phyloP scores from a whole-genome alignment of 2,797 vertebrate genomes.

The Gymnoscopelus microlampas region DNA sequence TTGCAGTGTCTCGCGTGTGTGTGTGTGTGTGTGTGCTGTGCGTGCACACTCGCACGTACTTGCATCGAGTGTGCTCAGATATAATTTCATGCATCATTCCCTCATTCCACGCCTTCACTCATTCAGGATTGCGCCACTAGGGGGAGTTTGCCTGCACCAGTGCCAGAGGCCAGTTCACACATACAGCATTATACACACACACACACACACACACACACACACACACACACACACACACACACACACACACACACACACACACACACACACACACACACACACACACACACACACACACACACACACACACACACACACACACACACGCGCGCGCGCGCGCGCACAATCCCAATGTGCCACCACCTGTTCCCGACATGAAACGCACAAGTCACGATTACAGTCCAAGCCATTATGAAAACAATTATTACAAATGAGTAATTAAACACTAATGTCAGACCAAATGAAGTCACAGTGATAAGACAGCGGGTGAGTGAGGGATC shows the following conservation, averaged over 20 bases:
- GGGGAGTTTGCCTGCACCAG: slow-evolving; percentile 64
- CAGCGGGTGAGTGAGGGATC: slow-evolving; percentile 12
- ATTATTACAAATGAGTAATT: slow-evolving; percentile 83
- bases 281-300: too few species aligned
- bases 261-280: slow-evolving; percentile 3
- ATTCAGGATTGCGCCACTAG: slow-evolving; percentile 54
- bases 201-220: neutral
- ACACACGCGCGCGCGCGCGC: slow-evolving; percentile 33
- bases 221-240: slow-evolving; percentile 21
- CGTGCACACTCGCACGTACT: slow-evolving; percentile 5
- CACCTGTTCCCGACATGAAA: slow-evolving; percentile 63
- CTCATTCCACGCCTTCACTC: slow-evolving; percentile 10
- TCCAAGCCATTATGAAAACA: slow-evolving; percentile 76
- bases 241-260: slow-evolving; percentile 1
- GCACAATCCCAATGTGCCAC: slow-evolving; percentile 53
- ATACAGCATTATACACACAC: slow-evolving; percentile 23
- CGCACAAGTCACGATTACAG: slow-evolving; percentile 64
- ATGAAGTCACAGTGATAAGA: slow-evolving; percentile 58
- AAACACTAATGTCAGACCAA: slow-evolving; percentile 74
- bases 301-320: slow-evolving; percentile 5
- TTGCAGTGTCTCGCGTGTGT: neutral
- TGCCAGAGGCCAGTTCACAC: slow-evolving; percentile 23
- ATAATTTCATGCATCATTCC: neutral
- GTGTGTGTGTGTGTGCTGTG: slow-evolving; percentile 13
- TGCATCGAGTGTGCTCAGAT: neutral